Evolutionary conservation across 2,888 invertebrate species (phyloP).

Genomic region (Nomada hirtipes): DNA sequence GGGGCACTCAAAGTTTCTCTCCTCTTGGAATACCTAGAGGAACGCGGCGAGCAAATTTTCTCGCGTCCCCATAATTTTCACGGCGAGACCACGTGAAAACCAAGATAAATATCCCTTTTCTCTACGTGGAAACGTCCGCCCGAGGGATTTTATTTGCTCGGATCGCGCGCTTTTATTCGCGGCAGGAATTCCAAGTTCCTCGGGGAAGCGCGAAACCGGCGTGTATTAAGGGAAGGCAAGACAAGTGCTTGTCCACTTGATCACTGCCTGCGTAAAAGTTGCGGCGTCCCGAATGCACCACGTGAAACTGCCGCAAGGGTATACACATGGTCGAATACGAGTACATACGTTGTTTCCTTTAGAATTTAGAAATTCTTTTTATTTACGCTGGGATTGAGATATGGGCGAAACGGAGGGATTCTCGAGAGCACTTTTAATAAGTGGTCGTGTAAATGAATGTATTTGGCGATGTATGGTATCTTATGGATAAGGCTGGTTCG

Average conservation of each 20-base stretch:
- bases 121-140: neutral
- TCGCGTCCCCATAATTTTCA: constrained; percentile 61
- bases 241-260: constrained; percentile 46
- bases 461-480: too few species aligned
- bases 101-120: constrained; percentile 62
- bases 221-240: constrained; percentile 33
- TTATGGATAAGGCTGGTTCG: too few species aligned
- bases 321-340: neutral
- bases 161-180: constrained; percentile 53
- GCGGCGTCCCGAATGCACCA: neutral
- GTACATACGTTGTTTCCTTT: neutral
- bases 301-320: neutral
- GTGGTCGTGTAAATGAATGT: too few species aligned
- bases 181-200: constrained; percentile 49
- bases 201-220: constrained; percentile 17
- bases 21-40: constrained; percentile 41
- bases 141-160: constrained; percentile 50
- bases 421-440: too few species aligned
- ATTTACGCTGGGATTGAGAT: too few species aligned
- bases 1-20: constrained; percentile 30
- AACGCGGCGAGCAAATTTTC: constrained; percentile 63
- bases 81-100: constrained; percentile 48
- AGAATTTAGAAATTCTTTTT: neutral
- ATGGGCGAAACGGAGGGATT: too few species aligned
- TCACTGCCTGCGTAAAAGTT: constrained; percentile 18